Base-by-base conservation (phyloP, 2,113 vertebrate genomes). In the Pterocles orientalis region DNA sequence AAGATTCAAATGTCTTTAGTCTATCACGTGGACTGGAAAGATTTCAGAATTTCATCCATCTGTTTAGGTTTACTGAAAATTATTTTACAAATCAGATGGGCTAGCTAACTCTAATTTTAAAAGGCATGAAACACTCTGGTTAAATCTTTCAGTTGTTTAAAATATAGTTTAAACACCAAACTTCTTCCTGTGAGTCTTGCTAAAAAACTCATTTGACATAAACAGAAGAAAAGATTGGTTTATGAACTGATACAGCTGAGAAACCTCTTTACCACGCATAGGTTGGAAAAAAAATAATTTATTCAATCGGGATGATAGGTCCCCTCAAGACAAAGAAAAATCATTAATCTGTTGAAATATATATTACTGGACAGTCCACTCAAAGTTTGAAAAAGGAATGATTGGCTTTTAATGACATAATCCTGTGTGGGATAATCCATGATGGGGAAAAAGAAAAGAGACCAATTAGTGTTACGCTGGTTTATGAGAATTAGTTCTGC, bases 151-250 rank as follows among this genome's bases (percentile, higher is more conserved):
- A 96, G 93, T 97, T 95, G 47, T 96, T 96, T 94, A 96, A 97
- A 93, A 96, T 68, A 96, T 62, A 95, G 78, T 94, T 97, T 95
- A 95, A 97, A 95, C 54, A 92, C 31, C n/a, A 94, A 91, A 89
- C 61, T 96, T 94, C 79, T 91, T 84, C 61, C 89, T 93, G 57
- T 79, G 72, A 96, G 92, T 53, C 68, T 82, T 96, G n/a, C 85
- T 97, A 86, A 94, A 96, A 97, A 96, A 77, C 82, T 97, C 34
- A 90, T 97, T 97, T 95, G 91, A 88, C 88, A 90, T 92, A 87
- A 86, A 92, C 47, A 93, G 89, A 68, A 94, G 94, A 68, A 93
- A 51, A 81, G 41, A 36, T 43, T 64, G 60, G 39, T 90, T 64
- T 92, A 84, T 78, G n/a, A 91, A 96, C 70, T n/a, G 33, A 33